Evolutionary conservation across 92 coral and sea anemone genomes (phyloP), one percentile per base, ranked within the genome.

Genomic region (Zoanthus sansibaricus): DNA sequence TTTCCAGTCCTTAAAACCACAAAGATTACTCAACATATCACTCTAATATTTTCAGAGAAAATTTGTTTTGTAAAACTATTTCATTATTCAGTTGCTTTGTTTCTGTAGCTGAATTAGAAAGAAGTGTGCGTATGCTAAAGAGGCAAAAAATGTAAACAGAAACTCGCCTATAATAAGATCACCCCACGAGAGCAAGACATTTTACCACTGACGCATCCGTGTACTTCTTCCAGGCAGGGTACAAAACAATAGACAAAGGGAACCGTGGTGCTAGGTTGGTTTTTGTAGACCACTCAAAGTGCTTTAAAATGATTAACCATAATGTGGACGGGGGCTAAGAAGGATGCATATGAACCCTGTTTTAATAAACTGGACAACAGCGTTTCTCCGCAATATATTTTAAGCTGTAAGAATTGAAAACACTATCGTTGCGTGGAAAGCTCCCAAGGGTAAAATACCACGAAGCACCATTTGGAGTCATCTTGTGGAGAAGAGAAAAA

Each of bases 281-380:
- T 47, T 92, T 91, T 72, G 89, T 88, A 0, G 91, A 88, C 61
- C 79, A 84, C 78, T 83, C 90, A 13, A 92, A 89, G 49, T 90
- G 86, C 8, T 92, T 84, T 61, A 86, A 89, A 58, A 77, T 89
- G 54, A 89, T 92, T 17, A 89, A 88, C 77, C 73, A 61, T 2
- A 1, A 61, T 12, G 14, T 88, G 18, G 3, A 45, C 84, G 64
- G 5, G 92, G 84, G 33, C 52, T 91, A n/a, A 30, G 30, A 69
- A 16, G 11, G 6, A 51, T 86, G 21, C 18, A 74, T 32, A 77
- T 92, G 70, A 49, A 62, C 46, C 87, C 86, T 0, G 67, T 58
- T 12, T 45, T 92, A 15, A 3, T 86, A 47, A 70, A 59, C 87
- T 86, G 94, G 92, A 89, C 78, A n/a, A 71, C 9, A 14, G 83